Conservation (phyloP, 2,797 vertebrate genomes). For the Coccyzus lansbergi region DNA sequence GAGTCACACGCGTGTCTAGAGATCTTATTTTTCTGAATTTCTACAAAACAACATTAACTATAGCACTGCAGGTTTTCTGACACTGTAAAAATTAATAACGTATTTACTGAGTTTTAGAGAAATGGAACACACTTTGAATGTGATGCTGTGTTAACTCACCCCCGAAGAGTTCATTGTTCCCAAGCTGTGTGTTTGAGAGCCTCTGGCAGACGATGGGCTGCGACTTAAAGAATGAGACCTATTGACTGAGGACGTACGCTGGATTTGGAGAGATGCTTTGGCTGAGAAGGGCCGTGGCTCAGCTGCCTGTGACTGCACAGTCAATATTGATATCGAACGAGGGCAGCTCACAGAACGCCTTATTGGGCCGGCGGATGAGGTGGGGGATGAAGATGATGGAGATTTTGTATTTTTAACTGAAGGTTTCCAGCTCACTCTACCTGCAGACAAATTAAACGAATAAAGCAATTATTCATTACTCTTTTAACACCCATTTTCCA, state of each 20-base stretch:
- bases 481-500: neutral
- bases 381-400: slow-evolving; percentile 74
- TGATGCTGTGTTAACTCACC: slow-evolving; percentile 79
- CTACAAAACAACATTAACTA: neutral
- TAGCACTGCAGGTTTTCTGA: neutral
- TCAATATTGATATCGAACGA: slow-evolving; percentile 90
- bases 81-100: neutral
- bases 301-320: slow-evolving; percentile 77
- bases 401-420: slow-evolving; percentile 80
- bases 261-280: slow-evolving; percentile 68
- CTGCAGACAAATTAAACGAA: slow-evolving; percentile 66
- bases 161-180: slow-evolving; percentile 82
- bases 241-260: slow-evolving; percentile 81
- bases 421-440: slow-evolving; percentile 83
- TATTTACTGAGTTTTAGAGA: neutral
- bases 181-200: slow-evolving; percentile 83
- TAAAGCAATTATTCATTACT: neutral
- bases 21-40: neutral
- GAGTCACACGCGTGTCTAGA: neutral
- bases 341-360: slow-evolving; percentile 96
- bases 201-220: slow-evolving; percentile 82
- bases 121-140: neutral
- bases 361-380: slow-evolving; percentile 84
- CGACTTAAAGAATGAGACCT: slow-evolving; percentile 94
- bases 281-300: slow-evolving; percentile 82